phyloP scores from a whole-genome alignment of 2,113 vertebrate species.

The Misgurnus mizolepis region DNA sequence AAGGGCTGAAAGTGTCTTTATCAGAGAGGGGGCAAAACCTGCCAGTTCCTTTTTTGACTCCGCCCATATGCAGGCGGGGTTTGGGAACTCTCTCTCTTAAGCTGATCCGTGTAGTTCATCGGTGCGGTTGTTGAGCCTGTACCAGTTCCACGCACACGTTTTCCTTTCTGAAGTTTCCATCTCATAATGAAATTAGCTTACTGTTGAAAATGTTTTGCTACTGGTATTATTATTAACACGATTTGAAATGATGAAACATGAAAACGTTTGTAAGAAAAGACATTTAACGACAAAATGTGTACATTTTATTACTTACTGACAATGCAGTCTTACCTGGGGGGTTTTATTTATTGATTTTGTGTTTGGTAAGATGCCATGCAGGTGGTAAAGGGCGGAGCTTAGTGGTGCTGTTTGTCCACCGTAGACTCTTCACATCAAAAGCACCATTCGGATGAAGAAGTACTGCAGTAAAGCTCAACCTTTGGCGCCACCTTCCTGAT shows the following conservation, averaged over 20 bases:
- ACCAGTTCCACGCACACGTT: conserved; percentile 69
- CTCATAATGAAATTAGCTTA: conserved; percentile 63
- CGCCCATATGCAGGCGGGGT: conserved; percentile 59
- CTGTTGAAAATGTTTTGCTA: conserved; percentile 73
- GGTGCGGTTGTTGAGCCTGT: conserved; percentile 55
- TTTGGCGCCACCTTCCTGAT: conserved; percentile 61
- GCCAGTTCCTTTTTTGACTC: conserved; percentile 62
- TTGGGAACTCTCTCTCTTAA: conserved; percentile 58
- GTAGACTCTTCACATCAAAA: conserved; percentile 52
- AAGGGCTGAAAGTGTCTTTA: conserved; percentile 53
- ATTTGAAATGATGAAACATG: conserved; percentile 58
- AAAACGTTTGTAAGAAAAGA: conserved; percentile 62
- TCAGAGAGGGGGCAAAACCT: conserved; percentile 53
- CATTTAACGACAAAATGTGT: conserved; percentile 59
- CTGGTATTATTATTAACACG: conserved; percentile 68
- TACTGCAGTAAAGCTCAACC: conserved; percentile 47
- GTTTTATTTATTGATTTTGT: conserved; percentile 66
- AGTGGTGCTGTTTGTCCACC: conserved; percentile 46
- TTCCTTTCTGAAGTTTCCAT: conserved; percentile 73
- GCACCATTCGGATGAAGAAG: conserved; percentile 42
- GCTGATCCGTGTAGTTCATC: conserved; percentile 64
- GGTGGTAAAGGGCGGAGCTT: conserved; percentile 51
- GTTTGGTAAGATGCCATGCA: conserved; percentile 63
- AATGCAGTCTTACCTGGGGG: conserved; percentile 70
- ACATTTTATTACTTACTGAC: conserved; percentile 65